These are phyloP conservation scores for Bungarus multicinctus DNA, from an alignment of 2,113 vertebrate genomes.

Conservation along the genomic window DNA sequence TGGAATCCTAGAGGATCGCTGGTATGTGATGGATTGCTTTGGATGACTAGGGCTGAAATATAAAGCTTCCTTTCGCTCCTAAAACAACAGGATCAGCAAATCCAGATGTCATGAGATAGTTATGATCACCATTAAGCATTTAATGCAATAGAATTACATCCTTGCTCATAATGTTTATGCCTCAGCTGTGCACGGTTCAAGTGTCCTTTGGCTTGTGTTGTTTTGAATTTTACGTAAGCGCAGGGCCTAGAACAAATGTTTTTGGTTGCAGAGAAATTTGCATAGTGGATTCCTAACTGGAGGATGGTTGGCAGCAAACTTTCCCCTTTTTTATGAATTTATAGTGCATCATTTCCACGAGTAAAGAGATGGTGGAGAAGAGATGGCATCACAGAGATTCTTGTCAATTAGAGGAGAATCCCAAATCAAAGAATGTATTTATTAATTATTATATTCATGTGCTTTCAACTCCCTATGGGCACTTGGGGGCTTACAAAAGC, in stretches of 20 bases:
- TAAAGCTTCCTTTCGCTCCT: neutral
- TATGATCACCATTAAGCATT: slow-evolving; percentile 12
- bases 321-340: neutral
- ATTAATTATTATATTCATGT: neutral
- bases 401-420: neutral
- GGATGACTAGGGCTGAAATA: neutral
- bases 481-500: neutral
- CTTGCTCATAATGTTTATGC: neutral
- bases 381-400: neutral
- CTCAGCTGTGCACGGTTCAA: slow-evolving; percentile 4
- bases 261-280: neutral
- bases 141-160: slow-evolving; percentile 33
- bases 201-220: neutral
- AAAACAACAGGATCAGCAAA: slow-evolving; percentile 14
- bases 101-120: neutral
- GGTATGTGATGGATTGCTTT: neutral
- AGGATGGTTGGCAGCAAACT: neutral
- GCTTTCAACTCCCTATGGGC: neutral
- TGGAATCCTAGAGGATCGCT: neutral
- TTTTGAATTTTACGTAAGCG: slow-evolving; percentile 3
- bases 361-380: neutral
- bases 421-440: neutral
- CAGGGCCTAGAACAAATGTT: neutral
- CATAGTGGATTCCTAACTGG: neutral
- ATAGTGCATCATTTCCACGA: neutral